Conservation (phyloP, 1,140 invertebrate species). For the Belonocnema kinseyi region DNA sequence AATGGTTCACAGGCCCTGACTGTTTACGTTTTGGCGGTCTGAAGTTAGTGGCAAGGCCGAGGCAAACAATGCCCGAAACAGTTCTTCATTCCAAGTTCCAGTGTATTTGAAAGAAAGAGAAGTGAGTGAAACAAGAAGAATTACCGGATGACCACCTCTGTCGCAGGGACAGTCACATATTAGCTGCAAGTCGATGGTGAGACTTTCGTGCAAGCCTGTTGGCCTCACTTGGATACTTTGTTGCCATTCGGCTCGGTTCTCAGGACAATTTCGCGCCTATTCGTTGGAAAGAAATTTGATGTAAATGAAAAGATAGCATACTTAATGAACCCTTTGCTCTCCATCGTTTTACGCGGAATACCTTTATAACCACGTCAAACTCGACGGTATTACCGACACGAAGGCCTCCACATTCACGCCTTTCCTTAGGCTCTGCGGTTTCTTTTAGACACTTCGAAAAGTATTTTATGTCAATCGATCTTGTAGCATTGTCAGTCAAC, state of each 20-base stretch:
- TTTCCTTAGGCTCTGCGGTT: neutral
- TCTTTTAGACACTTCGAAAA: conserved; percentile 25
- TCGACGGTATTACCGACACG: conserved; percentile 14
- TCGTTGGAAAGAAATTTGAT: conserved; percentile 50
- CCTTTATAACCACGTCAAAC: conserved; percentile 7
- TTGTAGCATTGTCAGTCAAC: conserved; percentile 16
- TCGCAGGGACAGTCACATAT: conserved; percentile 59
- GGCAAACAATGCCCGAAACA: too few species aligned
- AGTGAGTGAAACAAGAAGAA: too few species aligned
- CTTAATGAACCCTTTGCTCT: neutral
- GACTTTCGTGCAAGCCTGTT: conserved; percentile 42
- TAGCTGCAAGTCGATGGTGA: conserved; percentile 55
- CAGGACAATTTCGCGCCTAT: conserved; percentile 48
- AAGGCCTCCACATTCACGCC: neutral
- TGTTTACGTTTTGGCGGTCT: too few species aligned
- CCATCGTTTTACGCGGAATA: neutral
- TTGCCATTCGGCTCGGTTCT: conserved; percentile 51
- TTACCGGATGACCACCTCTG: conserved; percentile 31
- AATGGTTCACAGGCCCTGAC: too few species aligned
- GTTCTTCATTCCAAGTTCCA: too few species aligned
- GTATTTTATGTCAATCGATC: conserved; percentile 14
- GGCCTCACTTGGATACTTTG: conserved; percentile 13
- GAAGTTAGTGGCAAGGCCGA: too few species aligned
- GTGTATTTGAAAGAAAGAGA: too few species aligned
- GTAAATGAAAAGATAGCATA: conserved; percentile 11